These are phyloP conservation scores for Alexandromys fortis DNA, from an alignment of 2,113 vertebrate genomes.

Conservation along the genomic window DNA sequence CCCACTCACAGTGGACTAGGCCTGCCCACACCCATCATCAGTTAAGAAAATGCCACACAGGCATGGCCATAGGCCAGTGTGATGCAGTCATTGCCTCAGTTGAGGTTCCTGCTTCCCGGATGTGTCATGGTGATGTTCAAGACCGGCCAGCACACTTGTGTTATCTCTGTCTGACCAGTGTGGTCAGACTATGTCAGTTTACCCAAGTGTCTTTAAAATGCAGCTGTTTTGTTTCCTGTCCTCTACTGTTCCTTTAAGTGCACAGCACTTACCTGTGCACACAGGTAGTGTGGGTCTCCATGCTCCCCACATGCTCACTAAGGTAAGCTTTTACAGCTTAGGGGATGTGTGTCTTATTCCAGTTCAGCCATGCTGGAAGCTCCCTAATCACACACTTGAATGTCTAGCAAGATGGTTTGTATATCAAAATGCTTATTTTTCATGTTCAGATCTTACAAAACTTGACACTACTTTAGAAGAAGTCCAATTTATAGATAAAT, in stretches of 20 bases:
- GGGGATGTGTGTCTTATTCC: background rate
- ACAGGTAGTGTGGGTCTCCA: background rate
- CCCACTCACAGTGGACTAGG: background rate
- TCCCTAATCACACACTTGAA: background rate
- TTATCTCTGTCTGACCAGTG: background rate
- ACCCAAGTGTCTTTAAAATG: background rate
- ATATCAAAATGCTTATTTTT: background rate
- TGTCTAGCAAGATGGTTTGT: background rate
- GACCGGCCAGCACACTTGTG: background rate
- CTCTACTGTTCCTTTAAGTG: background rate
- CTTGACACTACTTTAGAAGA: background rate
- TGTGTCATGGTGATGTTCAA: background rate
- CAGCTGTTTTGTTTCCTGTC: slow-evolving; percentile 42
- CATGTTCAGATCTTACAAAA: background rate
- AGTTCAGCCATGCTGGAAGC: background rate
- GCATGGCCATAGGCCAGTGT: background rate
- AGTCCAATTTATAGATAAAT: slow-evolving; percentile 20
- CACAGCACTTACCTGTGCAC: background rate
- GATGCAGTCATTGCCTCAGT: background rate
- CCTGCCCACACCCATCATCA: background rate
- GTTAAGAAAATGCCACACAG: background rate
- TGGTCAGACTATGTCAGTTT: slow-evolving; percentile 4
- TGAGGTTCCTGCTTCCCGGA: background rate
- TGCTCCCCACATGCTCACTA: background rate
- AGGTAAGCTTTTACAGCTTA: background rate